Evolutionary conservation across 1,140 invertebrate genomes (phyloP), one percentile per base, ranked within the genome.

Genomic region (Coenobita brevimanus): DNA sequence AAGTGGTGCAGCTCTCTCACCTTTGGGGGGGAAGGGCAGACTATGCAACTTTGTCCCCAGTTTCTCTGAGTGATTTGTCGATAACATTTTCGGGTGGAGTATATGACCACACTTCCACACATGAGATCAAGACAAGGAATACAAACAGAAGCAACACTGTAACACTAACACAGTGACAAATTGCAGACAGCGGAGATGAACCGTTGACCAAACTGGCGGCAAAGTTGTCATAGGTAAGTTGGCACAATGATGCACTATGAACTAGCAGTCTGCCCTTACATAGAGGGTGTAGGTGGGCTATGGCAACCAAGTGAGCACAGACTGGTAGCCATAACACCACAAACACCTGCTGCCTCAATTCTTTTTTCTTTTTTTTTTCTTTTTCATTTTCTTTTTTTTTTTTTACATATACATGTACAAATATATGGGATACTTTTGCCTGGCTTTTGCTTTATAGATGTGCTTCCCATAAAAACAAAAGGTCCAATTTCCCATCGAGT

Each of bases 191-290:
- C n/a, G n/a, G n/a, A n/a, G n/a, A n/a, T n/a, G 41, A 30, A 76
- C 62, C n/a, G 21, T 43, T 78, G 36, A 76, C 38, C 36, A 50
- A 76, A 88, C 86, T 88, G 69, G 79, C 79, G 27, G 62, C 71
- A 88, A 88, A 64, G 86, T 88, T 82, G 86, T 88, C 79, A 88
- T 57, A 82, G 33, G 64, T 82, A 78, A 82, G 79, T 82, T 62
- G 86, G 86, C 86, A 87, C 85, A 87, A 88, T 88, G 54, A 88
- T 82, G 80, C 86, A 88, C 86, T 88, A 88, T 88, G 80, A 69
- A 88, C 86, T 88, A 88, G 86, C 86, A 88, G 86, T 88, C 80
- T 88, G 86, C 86, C 86, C 86, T 88, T 88, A 82, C 86, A 76
- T 41, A 76, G 79, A 88, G 80, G 86, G 80, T 82, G 80, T 76